Conservation (phyloP, 2,888 invertebrate species). For the Hirtodrosophila histrioides region DNA sequence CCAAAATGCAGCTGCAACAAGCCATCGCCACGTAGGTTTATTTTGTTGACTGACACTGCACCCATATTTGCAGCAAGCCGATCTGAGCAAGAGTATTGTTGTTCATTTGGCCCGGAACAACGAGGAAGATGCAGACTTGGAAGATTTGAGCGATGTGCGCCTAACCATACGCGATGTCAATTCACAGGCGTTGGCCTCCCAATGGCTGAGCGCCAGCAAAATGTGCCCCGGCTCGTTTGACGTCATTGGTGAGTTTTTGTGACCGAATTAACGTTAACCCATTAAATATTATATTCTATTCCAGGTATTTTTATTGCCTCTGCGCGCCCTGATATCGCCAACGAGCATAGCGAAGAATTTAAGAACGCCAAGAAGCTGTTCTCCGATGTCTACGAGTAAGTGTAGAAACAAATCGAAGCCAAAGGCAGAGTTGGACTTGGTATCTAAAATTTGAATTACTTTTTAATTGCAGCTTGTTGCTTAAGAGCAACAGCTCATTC, state of each 20-base stretch:
- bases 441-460: not conserved
- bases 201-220: slow-evolving; percentile 93
- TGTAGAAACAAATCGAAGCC: not conserved
- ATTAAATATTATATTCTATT: slow-evolving; percentile 46
- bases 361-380: slow-evolving; percentile 76
- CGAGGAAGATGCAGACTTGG: slow-evolving; percentile 83
- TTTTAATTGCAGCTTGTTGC: slow-evolving; percentile 60
- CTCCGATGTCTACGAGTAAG: slow-evolving; percentile 77
- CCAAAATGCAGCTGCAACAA: slow-evolving; percentile 1
- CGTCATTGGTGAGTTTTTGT: slow-evolving; percentile 87
- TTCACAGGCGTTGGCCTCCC: slow-evolving; percentile 85
- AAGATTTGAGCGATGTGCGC: slow-evolving; percentile 56
- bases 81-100: slow-evolving; percentile 89
- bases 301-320: slow-evolving; percentile 90
- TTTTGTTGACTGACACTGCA: slow-evolving; percentile 35
- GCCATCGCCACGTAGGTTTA: slow-evolving; percentile 55
- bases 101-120: slow-evolving; percentile 92
- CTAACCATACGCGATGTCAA: slow-evolving; percentile 72
- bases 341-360: slow-evolving; percentile 68
- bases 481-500: slow-evolving; percentile 72
- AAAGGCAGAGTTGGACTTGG: too few relatives aligned
- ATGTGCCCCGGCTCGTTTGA: slow-evolving; percentile 96
- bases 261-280: not conserved
- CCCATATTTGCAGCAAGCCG: slow-evolving; percentile 82
- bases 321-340: slow-evolving; percentile 87